Evolutionary conservation across 2,797 vertebrate species (phyloP).

Genomic region (Falco biarmicus): DNA sequence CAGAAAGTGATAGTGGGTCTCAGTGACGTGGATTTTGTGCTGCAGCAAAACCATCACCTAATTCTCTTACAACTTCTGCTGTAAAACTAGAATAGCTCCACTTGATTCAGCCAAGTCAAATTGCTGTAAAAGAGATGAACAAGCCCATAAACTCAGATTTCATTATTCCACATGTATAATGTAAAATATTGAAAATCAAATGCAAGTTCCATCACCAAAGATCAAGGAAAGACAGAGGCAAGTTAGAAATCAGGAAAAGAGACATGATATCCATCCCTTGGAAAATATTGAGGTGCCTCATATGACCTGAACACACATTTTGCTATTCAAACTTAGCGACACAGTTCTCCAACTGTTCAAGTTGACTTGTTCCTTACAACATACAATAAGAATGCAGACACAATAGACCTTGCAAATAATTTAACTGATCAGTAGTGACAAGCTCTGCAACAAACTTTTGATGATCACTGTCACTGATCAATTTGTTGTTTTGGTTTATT

Average conservation of each 20-base stretch:
- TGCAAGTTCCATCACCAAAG: neutral
- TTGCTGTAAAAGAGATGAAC: neutral
- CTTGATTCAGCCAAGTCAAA: neutral
- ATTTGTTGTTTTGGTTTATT: neutral
- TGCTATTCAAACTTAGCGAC: neutral
- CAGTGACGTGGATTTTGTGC: neutral
- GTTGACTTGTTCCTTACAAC: neutral
- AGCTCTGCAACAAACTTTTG: neutral
- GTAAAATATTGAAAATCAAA: constrained; percentile 1
- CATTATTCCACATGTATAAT: neutral
- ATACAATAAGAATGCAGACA: neutral
- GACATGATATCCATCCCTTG: neutral
- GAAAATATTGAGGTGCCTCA: neutral
- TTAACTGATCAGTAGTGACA: neutral
- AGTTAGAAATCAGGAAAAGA: neutral
- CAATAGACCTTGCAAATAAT: neutral
- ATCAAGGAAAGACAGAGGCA: neutral
- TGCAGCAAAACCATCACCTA: neutral
- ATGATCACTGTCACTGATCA: neutral
- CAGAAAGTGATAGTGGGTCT: neutral
- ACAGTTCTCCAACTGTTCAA: neutral
- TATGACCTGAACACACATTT: neutral
- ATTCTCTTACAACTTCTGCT: neutral
- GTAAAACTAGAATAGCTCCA: neutral
- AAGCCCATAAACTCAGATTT: neutral